Evolutionary conservation across 2,113 vertebrate species (phyloP), one percentile per base, ranked within the genome.

Genomic region (Gadus macrocephalus): DNA sequence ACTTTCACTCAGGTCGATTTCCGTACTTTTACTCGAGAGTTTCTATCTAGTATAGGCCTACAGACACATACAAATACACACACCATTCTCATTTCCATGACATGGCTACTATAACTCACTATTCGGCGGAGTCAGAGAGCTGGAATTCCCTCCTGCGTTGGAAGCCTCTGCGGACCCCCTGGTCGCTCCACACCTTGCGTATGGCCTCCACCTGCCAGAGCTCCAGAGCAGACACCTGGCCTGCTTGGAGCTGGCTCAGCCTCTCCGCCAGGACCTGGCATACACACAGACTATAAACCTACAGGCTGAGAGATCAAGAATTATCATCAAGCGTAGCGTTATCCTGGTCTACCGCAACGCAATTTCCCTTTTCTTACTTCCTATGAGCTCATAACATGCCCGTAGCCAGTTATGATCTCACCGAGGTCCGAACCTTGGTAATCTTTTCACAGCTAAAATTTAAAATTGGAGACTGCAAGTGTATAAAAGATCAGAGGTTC

Each of bases 41-140:
- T 2, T 5, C 31, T 31, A 31, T 31, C 31, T 31, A 3, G 31
- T 31, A 31, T 31, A 31, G 5, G 28, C n/a, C n/a, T 31, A 31
- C 5, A 31, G 3, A 31, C 31, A 35, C 31, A 35, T 7, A 35
- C 31, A 35, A 7, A 35, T 35, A 35, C 31, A 35, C 31, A 35
- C 4, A 7, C 31, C 6, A 35, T 35, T 35, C 4, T 7, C 6
- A 35, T 35, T 35, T 35, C 31, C 6, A 35, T 35, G 3, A 35
- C 31, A 35, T 35, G 31, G 4, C 31, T 35, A 35, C 4, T 35
- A 35, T 35, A 4, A 35, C 94, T 89, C 85, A 94, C 92, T 95
- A 93, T 84, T 94, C 93, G 68, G 93, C 86, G 0, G 93, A 95
- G 75, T 94, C 93, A 1, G 93, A 95, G 61, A 95, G 76, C 76